These are phyloP conservation scores for Brenthis hecate DNA, from an alignment of 2,888 invertebrate genomes.

Conservation along the genomic window DNA sequence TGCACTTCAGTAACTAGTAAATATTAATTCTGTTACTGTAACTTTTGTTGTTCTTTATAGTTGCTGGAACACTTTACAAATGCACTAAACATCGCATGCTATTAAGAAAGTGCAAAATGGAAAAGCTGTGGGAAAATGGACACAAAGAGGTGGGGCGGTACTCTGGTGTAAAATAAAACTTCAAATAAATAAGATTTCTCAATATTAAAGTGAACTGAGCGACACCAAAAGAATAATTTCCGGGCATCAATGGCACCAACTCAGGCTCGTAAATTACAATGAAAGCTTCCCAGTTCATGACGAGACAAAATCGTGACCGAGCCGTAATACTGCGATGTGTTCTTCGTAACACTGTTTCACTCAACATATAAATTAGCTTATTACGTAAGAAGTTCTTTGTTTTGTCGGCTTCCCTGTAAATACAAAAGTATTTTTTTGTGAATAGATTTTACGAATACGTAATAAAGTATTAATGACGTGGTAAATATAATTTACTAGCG, in stretches of 20 bases:
- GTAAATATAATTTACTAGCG: too few species aligned
- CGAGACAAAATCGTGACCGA: constrained; percentile 42
- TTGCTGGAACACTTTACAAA: constrained; percentile 16
- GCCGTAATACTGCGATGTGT: constrained; percentile 43
- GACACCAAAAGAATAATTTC: constrained; percentile 61
- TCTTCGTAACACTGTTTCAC: constrained; percentile 18
- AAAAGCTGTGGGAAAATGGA: constrained; percentile 12
- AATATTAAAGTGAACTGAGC: constrained; percentile 50
- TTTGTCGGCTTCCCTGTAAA: not conserved
- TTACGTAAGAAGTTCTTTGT: constrained; percentile 5
- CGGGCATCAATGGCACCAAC: constrained; percentile 54
- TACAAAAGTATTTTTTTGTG: not conserved
- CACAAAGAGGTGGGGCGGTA: constrained; percentile 19
- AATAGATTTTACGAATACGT: not conserved
- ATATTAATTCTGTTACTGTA: not conserved
- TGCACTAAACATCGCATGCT: constrained; percentile 16
- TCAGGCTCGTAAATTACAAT: constrained; percentile 50
- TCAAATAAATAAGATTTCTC: constrained; percentile 46
- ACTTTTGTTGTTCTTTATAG: constrained; percentile 14
- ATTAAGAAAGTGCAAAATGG: constrained; percentile 23
- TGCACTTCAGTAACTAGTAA: constrained; percentile 3
- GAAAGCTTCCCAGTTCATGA: constrained; percentile 44
- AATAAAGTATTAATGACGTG: too few species aligned
- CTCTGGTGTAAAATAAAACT: constrained; percentile 22
- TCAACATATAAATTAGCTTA: constrained; percentile 27